phyloP scores from a whole-genome alignment of 2,888 invertebrate species.

The Zygaena filipendulae region DNA sequence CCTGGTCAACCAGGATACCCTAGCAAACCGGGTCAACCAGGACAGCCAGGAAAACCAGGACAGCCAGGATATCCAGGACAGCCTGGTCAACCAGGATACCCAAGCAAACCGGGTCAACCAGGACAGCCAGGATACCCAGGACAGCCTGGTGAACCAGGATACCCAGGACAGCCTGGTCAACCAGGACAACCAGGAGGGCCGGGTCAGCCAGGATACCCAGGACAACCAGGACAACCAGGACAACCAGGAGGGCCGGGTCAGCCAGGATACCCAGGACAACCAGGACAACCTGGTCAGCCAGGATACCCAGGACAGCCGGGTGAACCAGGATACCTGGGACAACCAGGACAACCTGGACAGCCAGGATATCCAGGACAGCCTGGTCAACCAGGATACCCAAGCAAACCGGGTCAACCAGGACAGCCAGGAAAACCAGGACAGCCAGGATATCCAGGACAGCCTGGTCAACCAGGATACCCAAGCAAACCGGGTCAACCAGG shows the following conservation, averaged over 20 bases:
- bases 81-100: conserved; percentile 17
- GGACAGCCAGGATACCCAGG: conserved; percentile 14
- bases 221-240: conserved; percentile 18
- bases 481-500: conserved; percentile 22
- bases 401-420: conserved; percentile 16
- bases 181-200: conserved; percentile 28
- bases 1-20: conserved; percentile 19
- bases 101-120: conserved; percentile 15
- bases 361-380: conserved; percentile 19
- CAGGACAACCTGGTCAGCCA: too few species aligned
- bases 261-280: conserved; percentile 16
- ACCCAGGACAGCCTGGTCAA: conserved; percentile 25
- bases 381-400: conserved; percentile 1
- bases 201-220: conserved; percentile 19
- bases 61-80: conserved; percentile 15
- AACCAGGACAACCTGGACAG: conserved; percentile 7
- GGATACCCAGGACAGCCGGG: conserved; percentile 18
- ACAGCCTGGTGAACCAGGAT: conserved; percentile 10
- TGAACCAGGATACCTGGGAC: conserved; percentile 15
- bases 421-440: conserved; percentile 28
- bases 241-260: conserved; percentile 18
- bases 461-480: conserved; percentile 22
- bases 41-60: conserved; percentile 24
- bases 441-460: conserved; percentile 23
- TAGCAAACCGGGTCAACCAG: conserved; percentile 29